These are phyloP conservation scores for Macroglossus sobrinus DNA, from an alignment of 2,113 vertebrate species.

Conservation along the genomic window DNA sequence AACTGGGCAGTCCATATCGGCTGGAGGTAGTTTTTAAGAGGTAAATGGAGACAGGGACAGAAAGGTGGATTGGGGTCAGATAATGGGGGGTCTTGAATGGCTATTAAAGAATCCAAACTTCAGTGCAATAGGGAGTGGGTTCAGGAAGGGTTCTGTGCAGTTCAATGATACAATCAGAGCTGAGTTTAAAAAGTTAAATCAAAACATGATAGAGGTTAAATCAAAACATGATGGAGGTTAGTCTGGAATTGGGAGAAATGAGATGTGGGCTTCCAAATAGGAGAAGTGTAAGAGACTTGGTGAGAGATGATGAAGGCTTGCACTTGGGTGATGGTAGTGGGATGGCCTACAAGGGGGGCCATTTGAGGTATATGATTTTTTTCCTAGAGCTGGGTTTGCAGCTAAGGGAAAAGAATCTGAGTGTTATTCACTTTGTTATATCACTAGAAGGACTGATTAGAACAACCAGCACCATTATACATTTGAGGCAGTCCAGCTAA, in stretches of 20 bases:
- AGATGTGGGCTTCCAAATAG: not conserved
- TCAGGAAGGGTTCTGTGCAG: not conserved
- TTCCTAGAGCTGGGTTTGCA: not conserved
- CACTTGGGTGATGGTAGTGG: not conserved
- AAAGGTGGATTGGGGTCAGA: not conserved
- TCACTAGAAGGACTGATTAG: not conserved
- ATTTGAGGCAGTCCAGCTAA: not conserved
- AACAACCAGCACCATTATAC: not conserved
- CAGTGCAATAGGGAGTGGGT: not conserved
- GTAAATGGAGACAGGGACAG: not conserved
- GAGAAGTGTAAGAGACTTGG: not conserved
- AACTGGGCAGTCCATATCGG: not conserved
- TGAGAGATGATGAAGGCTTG: not conserved
- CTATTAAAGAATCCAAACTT: not conserved
- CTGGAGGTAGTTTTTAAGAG: not conserved
- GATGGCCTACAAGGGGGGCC: not conserved
- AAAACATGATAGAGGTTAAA: too few species aligned
- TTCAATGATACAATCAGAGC: not conserved
- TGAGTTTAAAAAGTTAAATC: not conserved
- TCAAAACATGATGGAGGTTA: not conserved
- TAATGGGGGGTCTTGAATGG: not conserved
- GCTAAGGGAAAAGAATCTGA: not conserved
- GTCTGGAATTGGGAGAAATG: not conserved
- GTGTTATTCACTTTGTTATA: not conserved
- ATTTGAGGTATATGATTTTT: not conserved